These are phyloP conservation scores for Xestia sexstrigata DNA, from an alignment of 2,888 invertebrate species.

Conservation along the genomic window DNA sequence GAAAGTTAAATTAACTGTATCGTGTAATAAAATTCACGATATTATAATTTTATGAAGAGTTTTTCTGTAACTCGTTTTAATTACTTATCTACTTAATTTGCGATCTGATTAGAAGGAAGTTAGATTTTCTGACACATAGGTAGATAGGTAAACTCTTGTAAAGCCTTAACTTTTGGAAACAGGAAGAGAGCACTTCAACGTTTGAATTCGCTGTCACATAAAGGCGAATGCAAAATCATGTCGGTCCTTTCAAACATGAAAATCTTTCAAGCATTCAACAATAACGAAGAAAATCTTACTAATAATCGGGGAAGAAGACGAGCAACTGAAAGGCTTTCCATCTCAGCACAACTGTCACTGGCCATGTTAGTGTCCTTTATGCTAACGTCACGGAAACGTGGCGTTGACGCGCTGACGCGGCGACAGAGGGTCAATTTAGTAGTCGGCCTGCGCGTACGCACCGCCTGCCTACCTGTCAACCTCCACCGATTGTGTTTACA, in stretches of 20 bases:
- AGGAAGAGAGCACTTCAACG: background rate
- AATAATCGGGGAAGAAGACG: conserved; percentile 29
- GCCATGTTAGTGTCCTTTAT: conserved; percentile 55
- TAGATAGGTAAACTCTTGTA: background rate
- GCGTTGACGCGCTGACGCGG: conserved; percentile 43
- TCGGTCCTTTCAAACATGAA: background rate
- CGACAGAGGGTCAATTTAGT: conserved; percentile 64
- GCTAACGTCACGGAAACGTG: conserved; percentile 55
- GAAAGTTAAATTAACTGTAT: conserved; percentile 69
- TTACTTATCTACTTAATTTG: conserved; percentile 12
- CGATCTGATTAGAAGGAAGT: background rate
- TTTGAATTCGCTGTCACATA: background rate
- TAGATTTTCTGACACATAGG: background rate
- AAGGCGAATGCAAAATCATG: background rate
- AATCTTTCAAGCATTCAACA: conserved; percentile 7
- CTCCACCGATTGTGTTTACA: conserved; percentile 65
- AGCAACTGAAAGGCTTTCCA: conserved; percentile 53
- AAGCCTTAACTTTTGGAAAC: background rate
- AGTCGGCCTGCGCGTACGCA: conserved; percentile 57
- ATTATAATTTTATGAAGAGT: conserved; percentile 16
- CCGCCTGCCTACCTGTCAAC: conserved; percentile 54
- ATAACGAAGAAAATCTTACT: conserved; percentile 27
- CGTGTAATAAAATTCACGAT: conserved; percentile 44
- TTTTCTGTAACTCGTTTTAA: conserved; percentile 4
- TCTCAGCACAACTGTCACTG: conserved; percentile 50